These are phyloP conservation scores for Argentina silus DNA, from an alignment of 2,797 vertebrate species.

Conservation along the genomic window DNA sequence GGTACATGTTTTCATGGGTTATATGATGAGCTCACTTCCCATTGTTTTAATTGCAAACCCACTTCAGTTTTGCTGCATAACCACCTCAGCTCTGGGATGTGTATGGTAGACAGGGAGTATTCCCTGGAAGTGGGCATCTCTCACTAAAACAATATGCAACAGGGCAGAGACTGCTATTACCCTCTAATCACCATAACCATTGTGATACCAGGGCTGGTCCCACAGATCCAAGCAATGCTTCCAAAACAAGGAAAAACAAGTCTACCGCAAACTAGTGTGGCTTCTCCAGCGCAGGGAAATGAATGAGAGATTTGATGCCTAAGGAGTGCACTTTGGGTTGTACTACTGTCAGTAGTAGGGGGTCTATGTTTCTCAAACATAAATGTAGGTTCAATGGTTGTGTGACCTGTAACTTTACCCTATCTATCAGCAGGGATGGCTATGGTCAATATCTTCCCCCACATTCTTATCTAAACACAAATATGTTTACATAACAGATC, in stretches of 20 bases:
- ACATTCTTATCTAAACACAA: no score
- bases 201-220: background rate
- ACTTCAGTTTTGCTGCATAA: background rate
- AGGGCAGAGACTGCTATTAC: background rate
- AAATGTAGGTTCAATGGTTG: no score
- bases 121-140: background rate
- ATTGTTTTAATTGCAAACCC: background rate
- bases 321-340: background rate
- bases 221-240: background rate
- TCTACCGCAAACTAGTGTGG: background rate
- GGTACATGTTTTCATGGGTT: no score
- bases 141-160: background rate
- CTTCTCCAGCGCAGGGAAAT: background rate
- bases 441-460: no score
- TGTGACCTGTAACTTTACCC: no score
- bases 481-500: background rate
- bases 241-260: background rate
- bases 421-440: no score
- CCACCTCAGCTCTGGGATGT: no score
- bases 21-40: background rate
- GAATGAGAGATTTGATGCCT: background rate
- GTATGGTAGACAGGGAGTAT: background rate
- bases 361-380: no score
- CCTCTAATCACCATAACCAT: background rate
- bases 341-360: background rate